These are phyloP conservation scores for Schizaphis graminum DNA, from an alignment of 2,888 invertebrate species.

Conservation along the genomic window DNA sequence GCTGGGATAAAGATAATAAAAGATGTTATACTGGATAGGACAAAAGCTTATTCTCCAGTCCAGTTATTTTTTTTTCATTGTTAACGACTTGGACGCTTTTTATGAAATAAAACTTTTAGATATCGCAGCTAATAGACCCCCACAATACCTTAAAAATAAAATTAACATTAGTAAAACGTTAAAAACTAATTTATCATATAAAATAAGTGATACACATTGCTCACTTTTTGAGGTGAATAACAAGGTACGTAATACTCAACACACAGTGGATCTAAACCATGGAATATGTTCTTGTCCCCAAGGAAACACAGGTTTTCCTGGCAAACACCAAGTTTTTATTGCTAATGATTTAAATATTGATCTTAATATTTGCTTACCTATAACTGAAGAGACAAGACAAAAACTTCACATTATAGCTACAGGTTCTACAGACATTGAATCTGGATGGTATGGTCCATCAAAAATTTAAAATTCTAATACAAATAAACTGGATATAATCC, in stretches of 20 bases:
- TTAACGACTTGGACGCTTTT: too few relatives aligned
- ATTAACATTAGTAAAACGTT: background rate
- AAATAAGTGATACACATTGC: background rate
- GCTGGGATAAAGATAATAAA: too few relatives aligned
- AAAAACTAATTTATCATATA: too few relatives aligned
- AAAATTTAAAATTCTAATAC: too few relatives aligned
- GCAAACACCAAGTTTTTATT: slow-evolving; percentile 3
- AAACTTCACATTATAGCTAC: slow-evolving; percentile 24
- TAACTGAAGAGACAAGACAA: slow-evolving; percentile 15
- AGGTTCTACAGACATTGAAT: background rate
- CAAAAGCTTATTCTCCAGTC: too few relatives aligned
- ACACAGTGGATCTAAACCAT: background rate
- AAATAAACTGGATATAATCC: too few relatives aligned
- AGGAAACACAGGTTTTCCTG: background rate
- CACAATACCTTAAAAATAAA: slow-evolving; percentile 24
- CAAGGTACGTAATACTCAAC: background rate
- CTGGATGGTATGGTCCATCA: background rate
- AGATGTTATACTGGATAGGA: too few relatives aligned
- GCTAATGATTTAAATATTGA: background rate
- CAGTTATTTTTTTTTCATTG: too few relatives aligned
- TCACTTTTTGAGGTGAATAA: slow-evolving; percentile 10
- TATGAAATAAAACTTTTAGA: too few relatives aligned
- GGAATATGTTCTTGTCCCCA: background rate
- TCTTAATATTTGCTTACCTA: background rate
- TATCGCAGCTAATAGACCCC: background rate